phyloP scores from a whole-genome alignment of 1,140 invertebrate species.

The Meloidogyne hapla region DNA sequence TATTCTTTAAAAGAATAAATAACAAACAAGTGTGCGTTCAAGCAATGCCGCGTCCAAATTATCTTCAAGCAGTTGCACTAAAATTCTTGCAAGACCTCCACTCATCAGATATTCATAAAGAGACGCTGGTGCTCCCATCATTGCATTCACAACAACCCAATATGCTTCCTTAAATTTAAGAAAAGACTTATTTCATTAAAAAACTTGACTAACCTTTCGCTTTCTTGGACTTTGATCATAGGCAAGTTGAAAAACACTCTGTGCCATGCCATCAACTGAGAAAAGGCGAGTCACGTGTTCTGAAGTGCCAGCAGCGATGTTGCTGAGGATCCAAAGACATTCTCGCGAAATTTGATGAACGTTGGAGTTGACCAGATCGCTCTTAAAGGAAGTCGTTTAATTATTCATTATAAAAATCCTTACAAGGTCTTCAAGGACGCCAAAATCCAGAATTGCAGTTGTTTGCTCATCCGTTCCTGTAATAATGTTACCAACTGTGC shows the following conservation, averaged over 20 bases:
- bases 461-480: constrained; percentile 39
- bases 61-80: constrained; percentile 25
- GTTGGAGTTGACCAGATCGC: constrained; percentile 28
- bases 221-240: constrained; percentile 27
- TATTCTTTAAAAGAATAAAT: neutral
- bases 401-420: neutral
- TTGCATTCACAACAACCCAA: constrained; percentile 36
- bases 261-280: constrained; percentile 18
- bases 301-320: constrained; percentile 33
- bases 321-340: constrained; percentile 34
- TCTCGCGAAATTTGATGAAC: constrained; percentile 27
- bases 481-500: constrained; percentile 34
- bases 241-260: constrained; percentile 27
- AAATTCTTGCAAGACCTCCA: constrained; percentile 29
- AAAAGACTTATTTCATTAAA: neutral
- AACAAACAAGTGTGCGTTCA: constrained; percentile 10
- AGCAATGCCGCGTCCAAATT: constrained; percentile 13
- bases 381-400: constrained; percentile 10
- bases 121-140: constrained; percentile 25
- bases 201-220: constrained; percentile 25
- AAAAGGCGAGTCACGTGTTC: constrained; percentile 33
- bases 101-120: constrained; percentile 33
- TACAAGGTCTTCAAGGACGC: constrained; percentile 30
- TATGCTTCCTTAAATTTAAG: constrained; percentile 30
- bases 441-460: constrained; percentile 26